Conservation (phyloP, 2,797 vertebrate species). For the Pseudocheirus occidentalis region DNA sequence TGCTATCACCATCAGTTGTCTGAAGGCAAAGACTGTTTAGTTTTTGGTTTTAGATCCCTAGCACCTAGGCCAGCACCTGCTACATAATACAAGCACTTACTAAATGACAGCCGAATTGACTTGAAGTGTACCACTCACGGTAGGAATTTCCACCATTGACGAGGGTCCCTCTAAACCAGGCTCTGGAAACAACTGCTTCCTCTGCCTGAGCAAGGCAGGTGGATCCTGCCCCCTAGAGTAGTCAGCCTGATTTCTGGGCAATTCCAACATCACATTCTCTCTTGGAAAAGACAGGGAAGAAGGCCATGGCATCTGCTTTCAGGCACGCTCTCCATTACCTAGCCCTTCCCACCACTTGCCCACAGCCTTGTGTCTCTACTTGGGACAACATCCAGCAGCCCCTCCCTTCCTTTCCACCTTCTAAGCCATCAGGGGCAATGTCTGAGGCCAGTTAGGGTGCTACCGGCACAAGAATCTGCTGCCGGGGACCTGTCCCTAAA, state of each 20-base stretch:
- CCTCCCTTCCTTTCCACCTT: not conserved
- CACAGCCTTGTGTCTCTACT: not conserved
- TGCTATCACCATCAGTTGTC: not conserved
- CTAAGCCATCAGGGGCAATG: not conserved
- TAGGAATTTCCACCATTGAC: not conserved
- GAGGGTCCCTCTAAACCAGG: conserved; percentile 17
- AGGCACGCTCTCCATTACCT: not conserved
- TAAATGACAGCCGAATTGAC: not conserved
- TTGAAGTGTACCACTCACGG: not conserved
- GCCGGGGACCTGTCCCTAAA: not conserved
- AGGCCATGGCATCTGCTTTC: not conserved
- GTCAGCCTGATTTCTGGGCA: not conserved
- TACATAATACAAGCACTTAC: not conserved
- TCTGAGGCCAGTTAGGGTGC: conserved; percentile 17
- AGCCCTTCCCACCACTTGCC: not conserved
- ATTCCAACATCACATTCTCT: not conserved
- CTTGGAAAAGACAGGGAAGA: conserved; percentile 7
- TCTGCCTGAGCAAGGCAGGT: conserved; percentile 10
- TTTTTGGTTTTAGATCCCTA: not conserved
- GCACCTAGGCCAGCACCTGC: not conserved
- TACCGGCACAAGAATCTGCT: conserved; percentile 12
- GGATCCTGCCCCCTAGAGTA: not conserved
- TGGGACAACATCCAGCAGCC: conserved; percentile 25
- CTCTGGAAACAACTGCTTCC: not conserved
- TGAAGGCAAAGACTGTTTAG: not conserved